Base-by-base conservation (phyloP, 2,888 invertebrate species). In the Scaeva pyrastri region DNA sequence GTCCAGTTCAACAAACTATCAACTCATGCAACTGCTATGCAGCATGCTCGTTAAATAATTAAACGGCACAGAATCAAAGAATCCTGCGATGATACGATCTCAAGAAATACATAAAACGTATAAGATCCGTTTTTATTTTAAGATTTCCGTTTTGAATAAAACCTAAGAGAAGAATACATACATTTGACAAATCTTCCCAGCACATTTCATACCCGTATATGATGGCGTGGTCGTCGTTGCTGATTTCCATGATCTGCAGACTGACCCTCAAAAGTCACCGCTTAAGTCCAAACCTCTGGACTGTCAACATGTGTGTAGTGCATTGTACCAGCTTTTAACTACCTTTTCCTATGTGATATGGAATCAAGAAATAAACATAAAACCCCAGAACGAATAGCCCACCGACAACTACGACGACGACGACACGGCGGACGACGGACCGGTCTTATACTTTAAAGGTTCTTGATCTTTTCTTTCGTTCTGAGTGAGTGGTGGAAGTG, bases 391-490 rank as follows among this genome's bases (percentile, higher is more conserved):
- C 45, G 14, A 36, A 7, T 36, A 23, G 31, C 66, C 48, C 16
- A 66, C 48, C 64, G n/a, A 48, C 31, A 16, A 52, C 52, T 31
- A 45, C 31, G 21, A 60, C 21, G 1, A 56, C 10, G n/a, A 31
- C 26, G n/a, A 0, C 7, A 5, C n/a, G n/a, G n/a, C n/a, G n/a
- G n/a, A n/a, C n/a, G n/a, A 31, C 43, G 45, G 26, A 80, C 80
- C 80, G 85, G 85, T 85, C 76, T 80, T n/a, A n/a, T n/a, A 85
- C 80, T 76, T 73, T 64, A 85, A 76, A 85, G 80, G 85, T 85
- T 85, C 85, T 85, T 80, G 85, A 41, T 70, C 85, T 76, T 52
- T 39, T 50, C 26, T 21, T n/a, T 12, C 31, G 31, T 3, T 64
- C 31, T 14, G 45, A 19, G 7, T 31, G 52, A 41, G 14, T 48